Evolutionary conservation across 2,113 vertebrate genomes (phyloP).

Genomic region (Struthidea cinerea): DNA sequence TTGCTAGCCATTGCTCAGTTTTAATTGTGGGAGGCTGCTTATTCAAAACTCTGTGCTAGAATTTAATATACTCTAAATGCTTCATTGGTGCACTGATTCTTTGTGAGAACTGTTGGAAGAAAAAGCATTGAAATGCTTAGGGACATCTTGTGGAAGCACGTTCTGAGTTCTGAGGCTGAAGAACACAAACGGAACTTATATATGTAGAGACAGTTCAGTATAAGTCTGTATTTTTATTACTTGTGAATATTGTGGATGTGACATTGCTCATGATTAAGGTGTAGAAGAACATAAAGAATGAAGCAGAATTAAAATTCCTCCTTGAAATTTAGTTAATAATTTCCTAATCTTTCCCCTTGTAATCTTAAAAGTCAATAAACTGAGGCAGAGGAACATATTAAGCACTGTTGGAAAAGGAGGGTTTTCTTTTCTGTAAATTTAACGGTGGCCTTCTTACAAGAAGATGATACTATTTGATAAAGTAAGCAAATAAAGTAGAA

Average conservation of each 20-base stretch:
- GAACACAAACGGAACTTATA: not conserved
- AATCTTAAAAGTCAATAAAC: not conserved
- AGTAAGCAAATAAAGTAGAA: not conserved
- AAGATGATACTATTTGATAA: not conserved
- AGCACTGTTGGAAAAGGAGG: not conserved
- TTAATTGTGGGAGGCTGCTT: not conserved
- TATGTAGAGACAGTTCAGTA: not conserved
- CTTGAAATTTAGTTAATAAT: not conserved
- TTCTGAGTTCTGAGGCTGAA: not conserved
- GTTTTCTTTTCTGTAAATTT: not conserved
- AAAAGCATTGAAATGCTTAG: not conserved
- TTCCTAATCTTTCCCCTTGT: not conserved
- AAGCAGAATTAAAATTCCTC: not conserved
- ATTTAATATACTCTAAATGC: not conserved
- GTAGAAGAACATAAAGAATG: not conserved
- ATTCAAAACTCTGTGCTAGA: not conserved
- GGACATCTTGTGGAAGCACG: not conserved
- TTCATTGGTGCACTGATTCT: not conserved
- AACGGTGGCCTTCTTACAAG: not conserved
- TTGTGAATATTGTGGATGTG: not conserved
- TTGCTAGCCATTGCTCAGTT: not conserved
- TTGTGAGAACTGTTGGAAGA: not conserved
- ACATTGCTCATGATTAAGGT: not conserved
- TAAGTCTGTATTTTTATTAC: not conserved
- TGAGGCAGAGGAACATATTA: not conserved